phyloP scores from a whole-genome alignment of 2,113 vertebrate genomes.

The Tiliqua scincoides region DNA sequence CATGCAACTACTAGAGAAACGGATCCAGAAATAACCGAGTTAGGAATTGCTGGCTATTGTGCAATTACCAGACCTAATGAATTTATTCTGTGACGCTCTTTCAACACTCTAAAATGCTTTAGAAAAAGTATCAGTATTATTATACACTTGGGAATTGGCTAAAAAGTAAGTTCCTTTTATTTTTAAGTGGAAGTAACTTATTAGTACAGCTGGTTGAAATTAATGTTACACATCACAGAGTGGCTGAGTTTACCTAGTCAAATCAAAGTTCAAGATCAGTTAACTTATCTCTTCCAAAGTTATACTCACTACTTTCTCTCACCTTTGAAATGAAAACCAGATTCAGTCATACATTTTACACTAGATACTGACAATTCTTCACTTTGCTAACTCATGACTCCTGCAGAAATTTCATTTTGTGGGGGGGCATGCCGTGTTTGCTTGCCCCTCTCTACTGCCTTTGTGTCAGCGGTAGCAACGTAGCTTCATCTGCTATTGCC shows the following conservation, averaged over 20 bases:
- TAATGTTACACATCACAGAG: neutral
- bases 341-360: neutral
- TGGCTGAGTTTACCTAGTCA: neutral
- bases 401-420: too few species aligned
- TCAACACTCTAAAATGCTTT: neutral
- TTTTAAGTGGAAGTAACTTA: neutral
- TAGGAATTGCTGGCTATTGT: neutral
- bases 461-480: too few species aligned
- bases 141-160: neutral
- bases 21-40: neutral
- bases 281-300: neutral
- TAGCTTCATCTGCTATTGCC: too few species aligned
- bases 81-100: neutral
- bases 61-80: constrained; percentile 27
- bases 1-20: neutral
- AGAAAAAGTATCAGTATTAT: neutral
- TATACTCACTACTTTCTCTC: too few species aligned
- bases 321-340: neutral
- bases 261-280: neutral
- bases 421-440: too few species aligned
- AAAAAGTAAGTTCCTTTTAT: neutral
- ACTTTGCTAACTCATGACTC: neutral
- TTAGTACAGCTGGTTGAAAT: neutral
- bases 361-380: neutral
- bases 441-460: too few species aligned